A percentile compares a stretch with the other conserved stretches of the same genome.
These are phyloP conservation scores for Alosa sapidissima DNA, from an alignment of 2,797 vertebrate species.

Conservation along the genomic window DNA sequence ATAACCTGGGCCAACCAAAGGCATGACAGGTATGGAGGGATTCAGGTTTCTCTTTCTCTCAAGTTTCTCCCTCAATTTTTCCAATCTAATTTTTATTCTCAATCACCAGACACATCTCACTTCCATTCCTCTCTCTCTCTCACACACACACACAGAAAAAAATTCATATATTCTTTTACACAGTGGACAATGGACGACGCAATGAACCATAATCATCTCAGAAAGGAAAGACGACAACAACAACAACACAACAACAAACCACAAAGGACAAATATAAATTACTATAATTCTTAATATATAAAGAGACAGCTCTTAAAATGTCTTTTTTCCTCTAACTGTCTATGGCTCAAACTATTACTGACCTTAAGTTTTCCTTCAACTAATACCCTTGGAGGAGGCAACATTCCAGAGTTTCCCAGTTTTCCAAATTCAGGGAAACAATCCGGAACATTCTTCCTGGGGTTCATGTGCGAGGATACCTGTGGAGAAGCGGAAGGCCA, in stretches of 20 bases:
- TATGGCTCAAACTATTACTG: constrained; percentile 20
- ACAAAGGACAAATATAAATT: constrained; percentile 14
- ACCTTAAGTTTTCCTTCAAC: constrained; percentile 20
- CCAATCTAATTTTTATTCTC: background rate
- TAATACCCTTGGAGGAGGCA: background rate
- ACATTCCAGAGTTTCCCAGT: background rate
- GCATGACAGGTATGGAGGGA: background rate
- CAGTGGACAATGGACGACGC: background rate
- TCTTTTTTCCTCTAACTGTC: background rate
- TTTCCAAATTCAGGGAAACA: background rate
- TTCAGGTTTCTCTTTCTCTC: background rate
- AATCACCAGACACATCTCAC: background rate
- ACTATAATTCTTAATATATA: background rate
- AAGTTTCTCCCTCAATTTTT: background rate
- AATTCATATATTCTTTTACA: background rate
- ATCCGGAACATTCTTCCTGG: background rate
- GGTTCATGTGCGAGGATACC: constrained; percentile 34
- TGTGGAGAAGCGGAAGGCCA: constrained; percentile 44
- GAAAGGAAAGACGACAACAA: background rate
- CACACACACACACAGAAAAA: background rate
- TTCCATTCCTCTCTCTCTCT: background rate
- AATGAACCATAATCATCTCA: background rate
- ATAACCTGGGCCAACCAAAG: background rate
- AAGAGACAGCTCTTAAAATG: background rate
- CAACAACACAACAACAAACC: background rate